These are phyloP conservation scores for Schizopygopsis malacanthus DNA, from an alignment of 2,797 vertebrate genomes.

Conservation along the genomic window DNA sequence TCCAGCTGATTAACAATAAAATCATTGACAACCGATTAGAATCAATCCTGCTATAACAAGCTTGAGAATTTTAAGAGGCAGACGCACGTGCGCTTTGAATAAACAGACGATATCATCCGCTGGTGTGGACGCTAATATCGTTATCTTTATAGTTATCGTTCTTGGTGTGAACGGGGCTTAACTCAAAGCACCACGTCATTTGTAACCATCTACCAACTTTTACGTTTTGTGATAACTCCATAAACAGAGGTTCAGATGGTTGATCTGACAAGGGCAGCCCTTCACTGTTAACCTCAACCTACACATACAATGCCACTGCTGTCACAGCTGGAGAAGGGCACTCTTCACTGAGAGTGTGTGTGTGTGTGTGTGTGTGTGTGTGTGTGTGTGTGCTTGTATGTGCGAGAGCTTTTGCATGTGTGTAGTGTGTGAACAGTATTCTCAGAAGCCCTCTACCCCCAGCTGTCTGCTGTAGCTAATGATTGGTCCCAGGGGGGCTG, in stretches of 20 bases:
- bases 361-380: not conserved
- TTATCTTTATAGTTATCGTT: not conserved
- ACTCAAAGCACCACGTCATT: not conserved
- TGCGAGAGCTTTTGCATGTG: slow-evolving; percentile 53
- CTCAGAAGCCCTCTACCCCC: slow-evolving; percentile 83
- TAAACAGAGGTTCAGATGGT: slow-evolving; percentile 49
- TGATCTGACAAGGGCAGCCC: slow-evolving; percentile 66
- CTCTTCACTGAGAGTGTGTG: slow-evolving; percentile 69
- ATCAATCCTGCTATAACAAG: not conserved
- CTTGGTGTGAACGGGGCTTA: not conserved
- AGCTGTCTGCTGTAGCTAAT: slow-evolving; percentile 88
- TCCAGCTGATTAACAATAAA: not conserved
- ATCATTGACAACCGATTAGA: not conserved
- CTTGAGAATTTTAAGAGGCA: not conserved
- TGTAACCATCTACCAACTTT: not conserved
- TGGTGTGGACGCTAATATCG: not conserved
- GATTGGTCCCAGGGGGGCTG: slow-evolving; percentile 85
- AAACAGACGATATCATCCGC: not conserved
- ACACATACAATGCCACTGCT: slow-evolving; percentile 83
- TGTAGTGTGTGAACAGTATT: slow-evolving; percentile 59
- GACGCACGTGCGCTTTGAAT: not conserved
- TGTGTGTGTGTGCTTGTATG: slow-evolving; percentile 43
- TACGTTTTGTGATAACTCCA: slow-evolving; percentile 64
- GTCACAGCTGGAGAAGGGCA: slow-evolving; percentile 72
- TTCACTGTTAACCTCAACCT: slow-evolving; percentile 84